Base-by-base conservation (phyloP, 2,797 vertebrate genomes). In the Adelosebastes latens region DNA sequence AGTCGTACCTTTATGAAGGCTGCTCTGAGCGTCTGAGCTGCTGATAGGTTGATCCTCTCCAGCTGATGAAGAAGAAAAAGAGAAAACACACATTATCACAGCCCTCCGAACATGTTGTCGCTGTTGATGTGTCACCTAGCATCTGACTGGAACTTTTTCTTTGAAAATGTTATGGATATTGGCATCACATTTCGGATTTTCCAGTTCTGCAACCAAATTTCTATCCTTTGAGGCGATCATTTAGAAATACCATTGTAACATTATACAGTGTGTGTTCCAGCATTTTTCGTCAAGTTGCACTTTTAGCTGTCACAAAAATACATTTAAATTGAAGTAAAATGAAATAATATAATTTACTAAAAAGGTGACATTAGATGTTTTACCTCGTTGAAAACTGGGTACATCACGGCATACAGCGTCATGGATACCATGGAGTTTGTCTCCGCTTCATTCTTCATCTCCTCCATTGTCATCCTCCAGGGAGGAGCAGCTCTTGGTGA, bases 401-500 rank as follows among this genome's bases (percentile, higher is more conserved):
- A 99, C 99, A 99, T 99, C 78, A 99, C 98, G 58, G 98, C 97
- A 77, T 99, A 99, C 87, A 99, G 96, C 63, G 99, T 99, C 98
- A 99, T 99, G 95, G 98, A 99, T 96, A 99, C 99, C 98, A 99
- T 98, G 91, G 98, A 99, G 97, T 97, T 98, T 95, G 97, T 98
- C 96, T 99, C 98, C 95, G 97, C 97, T 99, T 99, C 99, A 99
- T 99, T 99, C 97, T 98, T 99, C 97, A 99, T 99, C 98, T 99
- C 99, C 98, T 99, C 98, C 99, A 99, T 99, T 99, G 98, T 99
- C 98, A 99, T 99, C 97, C 97, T 99, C 97, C 97, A 98, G 97
- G 96, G 97, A 97, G 97, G 96, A 92, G 89, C 90, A 73, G 92
- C 87, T 92, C 75, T 90, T 85, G 83, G 90, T 88, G 75, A 90